Conservation (phyloP, 2,797 vertebrate species). For the Xenopus petersii region DNA sequence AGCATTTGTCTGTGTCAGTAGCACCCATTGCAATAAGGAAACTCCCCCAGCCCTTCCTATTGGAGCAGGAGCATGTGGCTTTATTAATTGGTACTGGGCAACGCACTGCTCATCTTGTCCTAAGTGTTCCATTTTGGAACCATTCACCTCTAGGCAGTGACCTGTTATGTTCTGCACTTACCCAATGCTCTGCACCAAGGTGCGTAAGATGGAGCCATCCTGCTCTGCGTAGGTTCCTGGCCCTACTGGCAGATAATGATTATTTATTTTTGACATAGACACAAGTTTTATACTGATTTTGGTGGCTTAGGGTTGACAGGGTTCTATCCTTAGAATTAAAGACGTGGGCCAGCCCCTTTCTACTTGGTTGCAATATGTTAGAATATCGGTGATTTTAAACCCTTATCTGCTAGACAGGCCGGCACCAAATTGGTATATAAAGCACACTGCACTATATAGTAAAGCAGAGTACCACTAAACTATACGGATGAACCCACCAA, state of each 20-base stretch:
- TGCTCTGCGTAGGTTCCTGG: conserved; percentile 20
- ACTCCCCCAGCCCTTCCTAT: conserved; percentile 11
- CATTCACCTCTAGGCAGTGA: conserved; percentile 3
- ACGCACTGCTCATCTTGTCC: conserved; percentile 15
- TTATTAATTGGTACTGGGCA: conserved; percentile 25
- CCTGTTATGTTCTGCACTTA: not conserved
- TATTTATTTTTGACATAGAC: conserved; percentile 18
- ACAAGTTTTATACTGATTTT: not conserved
- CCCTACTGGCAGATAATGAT: conserved; percentile 8
- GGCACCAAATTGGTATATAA: conserved; percentile 21
- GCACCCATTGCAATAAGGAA: conserved; percentile 47
- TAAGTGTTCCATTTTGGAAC: conserved; percentile 10
- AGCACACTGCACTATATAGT: conserved; percentile 37
- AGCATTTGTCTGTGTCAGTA: conserved; percentile 43
- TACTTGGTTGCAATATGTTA: not conserved
- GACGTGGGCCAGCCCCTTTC: not conserved
- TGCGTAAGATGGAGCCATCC: not conserved
- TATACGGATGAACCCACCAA: not conserved
- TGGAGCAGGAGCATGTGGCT: conserved; percentile 23
- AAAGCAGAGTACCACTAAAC: conserved; percentile 1
- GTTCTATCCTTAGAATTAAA: not conserved
- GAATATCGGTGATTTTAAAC: not conserved
- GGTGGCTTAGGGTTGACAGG: not conserved
- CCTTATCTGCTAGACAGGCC: conserved; percentile 15
- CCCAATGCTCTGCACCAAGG: conserved; percentile 6